A percentile compares a stretch with the other conserved stretches of the same genome.
These are phyloP conservation scores for Drosophila bunnanda DNA, from an alignment of 2,888 invertebrate species.

Conservation along the genomic window DNA sequence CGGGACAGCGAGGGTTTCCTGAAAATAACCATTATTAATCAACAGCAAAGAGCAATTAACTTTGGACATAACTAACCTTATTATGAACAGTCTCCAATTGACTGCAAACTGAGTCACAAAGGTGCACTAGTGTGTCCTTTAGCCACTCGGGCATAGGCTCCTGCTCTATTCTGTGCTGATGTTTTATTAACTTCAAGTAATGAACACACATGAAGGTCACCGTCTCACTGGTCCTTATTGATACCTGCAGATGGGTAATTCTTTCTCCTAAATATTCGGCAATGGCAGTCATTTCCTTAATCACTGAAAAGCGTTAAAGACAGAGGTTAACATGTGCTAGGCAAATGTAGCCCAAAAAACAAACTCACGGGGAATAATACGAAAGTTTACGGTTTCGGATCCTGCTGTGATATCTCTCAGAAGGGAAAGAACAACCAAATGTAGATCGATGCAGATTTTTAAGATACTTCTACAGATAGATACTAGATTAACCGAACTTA, in stretches of 20 bases:
- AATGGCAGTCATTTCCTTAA: conserved; percentile 56
- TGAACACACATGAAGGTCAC: conserved; percentile 59
- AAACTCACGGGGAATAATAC: conserved; percentile 44
- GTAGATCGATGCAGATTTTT: conserved; percentile 42
- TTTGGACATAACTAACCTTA: conserved; percentile 35
- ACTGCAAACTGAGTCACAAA: conserved; percentile 50
- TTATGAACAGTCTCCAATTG: conserved; percentile 46
- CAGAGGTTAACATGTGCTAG: neutral
- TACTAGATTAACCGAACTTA: neutral
- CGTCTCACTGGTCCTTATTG: conserved; percentile 66
- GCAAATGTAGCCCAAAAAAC: no score
- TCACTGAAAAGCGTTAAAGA: conserved; percentile 45
- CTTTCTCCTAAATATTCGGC: conserved; percentile 39
- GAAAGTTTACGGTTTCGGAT: conserved; percentile 11
- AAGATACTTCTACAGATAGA: conserved; percentile 6
- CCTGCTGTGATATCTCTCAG: conserved; percentile 19
- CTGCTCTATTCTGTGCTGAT: neutral
- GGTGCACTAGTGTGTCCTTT: conserved; percentile 53
- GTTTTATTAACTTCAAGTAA: conserved; percentile 21
- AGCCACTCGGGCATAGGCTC: conserved; percentile 52
- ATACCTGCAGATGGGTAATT: conserved; percentile 40
- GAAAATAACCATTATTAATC: neutral
- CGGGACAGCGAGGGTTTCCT: conserved; percentile 50
- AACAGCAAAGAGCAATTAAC: neutral
- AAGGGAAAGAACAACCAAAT: conserved; percentile 39